Evolutionary conservation across 2,888 invertebrate genomes (phyloP), one percentile per base, ranked within the genome.

Genomic region (Crossocerus cetratus): DNA sequence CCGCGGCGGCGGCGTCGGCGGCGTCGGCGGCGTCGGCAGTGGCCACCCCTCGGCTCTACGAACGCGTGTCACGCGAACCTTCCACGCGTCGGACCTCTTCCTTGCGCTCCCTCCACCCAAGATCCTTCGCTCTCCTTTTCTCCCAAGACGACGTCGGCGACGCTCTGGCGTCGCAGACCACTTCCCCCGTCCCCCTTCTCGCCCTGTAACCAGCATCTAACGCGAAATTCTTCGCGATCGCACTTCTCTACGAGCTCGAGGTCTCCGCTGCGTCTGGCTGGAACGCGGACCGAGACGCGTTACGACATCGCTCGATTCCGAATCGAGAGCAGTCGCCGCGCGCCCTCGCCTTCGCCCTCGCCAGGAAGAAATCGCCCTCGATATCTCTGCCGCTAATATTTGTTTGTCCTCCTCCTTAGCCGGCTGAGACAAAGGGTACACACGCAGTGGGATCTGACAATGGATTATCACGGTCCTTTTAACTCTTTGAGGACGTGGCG

Each of bases 61-160:
- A 63, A 32, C 32, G 32, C 11, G 32, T 32, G 75, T 73, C 75
- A 74, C 75, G 75, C 75, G 53, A 75, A 73, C 65, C 69, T 73
- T 75, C 63, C 67, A 68, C 74, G 67, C 67, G 54, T 32, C 32
- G 32, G 45, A n/a, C 23, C 14, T 20, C 56, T 20, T 53, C 11
- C 32, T 16, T 11, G 16, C 53, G 20, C 61, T 16, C 49, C 58
- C 62, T 57, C 45, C 62, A 53, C 20, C 23, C 42, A 56, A 45
- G 59, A 65, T 64, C 68, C 65, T 56, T 62, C 53, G 42, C 44
- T 61, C 58, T 57, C 54, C 65, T 54, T 56, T 69, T 61, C 71
- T 49, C 66, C 66, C 44, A 49, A 1, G 14, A 58, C 42, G 61
- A 18, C 49, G 59, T 23, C 64, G 23, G 44, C 20, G 22, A 42